Evolutionary conservation across 2,888 invertebrate species (phyloP).

Genomic region (Macrosoma leucophasiata): DNA sequence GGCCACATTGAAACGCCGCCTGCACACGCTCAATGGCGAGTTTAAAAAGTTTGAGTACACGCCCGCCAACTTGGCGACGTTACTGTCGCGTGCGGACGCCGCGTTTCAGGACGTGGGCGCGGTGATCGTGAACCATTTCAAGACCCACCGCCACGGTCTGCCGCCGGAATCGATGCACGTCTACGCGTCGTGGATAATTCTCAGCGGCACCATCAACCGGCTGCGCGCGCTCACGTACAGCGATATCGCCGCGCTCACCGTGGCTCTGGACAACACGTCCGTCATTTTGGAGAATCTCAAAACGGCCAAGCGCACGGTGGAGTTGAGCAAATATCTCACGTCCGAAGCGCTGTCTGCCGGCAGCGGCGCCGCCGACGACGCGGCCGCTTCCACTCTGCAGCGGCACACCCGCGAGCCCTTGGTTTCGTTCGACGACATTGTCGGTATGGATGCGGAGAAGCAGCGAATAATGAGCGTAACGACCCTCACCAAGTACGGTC

Average conservation of each 20-base stretch:
- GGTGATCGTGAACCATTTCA: slow-evolving; percentile 4
- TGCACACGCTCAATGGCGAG: slow-evolving; percentile 2
- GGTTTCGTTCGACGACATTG: no score
- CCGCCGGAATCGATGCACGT: slow-evolving; percentile 6
- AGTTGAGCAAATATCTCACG: slow-evolving; percentile 6
- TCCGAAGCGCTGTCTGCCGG: slow-evolving; percentile 7
- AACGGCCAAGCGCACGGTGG: slow-evolving; percentile 5
- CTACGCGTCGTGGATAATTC: slow-evolving; percentile 7
- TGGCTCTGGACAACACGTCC: slow-evolving; percentile 1
- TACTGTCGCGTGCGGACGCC: slow-evolving; percentile 6
- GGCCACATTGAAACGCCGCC: slow-evolving; percentile 2
- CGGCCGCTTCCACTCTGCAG: no score
- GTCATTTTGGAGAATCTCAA: slow-evolving; percentile 6
- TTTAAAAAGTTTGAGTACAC: slow-evolving; percentile 4
- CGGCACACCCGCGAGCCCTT: no score
- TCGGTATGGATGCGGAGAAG: no score
- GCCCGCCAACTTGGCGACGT: slow-evolving; percentile 4
- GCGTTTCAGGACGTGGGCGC: slow-evolving; percentile 3
- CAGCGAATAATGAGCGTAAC: no score
- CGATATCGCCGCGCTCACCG: slow-evolving; percentile 4
- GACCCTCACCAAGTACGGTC: no score
- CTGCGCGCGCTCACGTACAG: slow-evolving; percentile 3
- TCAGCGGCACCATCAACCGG: slow-evolving; percentile 4
- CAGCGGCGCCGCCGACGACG: no score
- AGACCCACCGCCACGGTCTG: slow-evolving; percentile 5